Base-by-base conservation (phyloP, 2,797 vertebrate species). In the Tamandua tetradactyla region DNA sequence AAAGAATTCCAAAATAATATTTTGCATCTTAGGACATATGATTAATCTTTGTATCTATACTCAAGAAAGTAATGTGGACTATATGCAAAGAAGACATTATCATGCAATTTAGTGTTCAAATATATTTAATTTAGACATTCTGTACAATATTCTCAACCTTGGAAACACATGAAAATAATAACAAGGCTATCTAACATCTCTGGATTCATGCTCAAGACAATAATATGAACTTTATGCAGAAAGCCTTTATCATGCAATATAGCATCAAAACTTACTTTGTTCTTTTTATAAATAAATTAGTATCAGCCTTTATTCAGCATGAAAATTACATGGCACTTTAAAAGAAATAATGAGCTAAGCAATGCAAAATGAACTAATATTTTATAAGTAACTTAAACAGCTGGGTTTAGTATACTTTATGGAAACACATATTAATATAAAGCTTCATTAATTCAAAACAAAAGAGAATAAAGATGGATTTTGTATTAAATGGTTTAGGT, bases 181-280 rank as follows among this genome's bases (percentile, higher is more conserved):
- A 30, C 68, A 94, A 96, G 42, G 35, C 79, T 93, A 93, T 80
- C 82, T 92, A 86, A 93, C 72, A 92, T 72, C 35, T 95, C 30
- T 83, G 22, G 44, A 89, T 72, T 91, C 96, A 97, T 96, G 95
- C 95, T 97, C 93, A 94, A 87, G 84, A 87, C 87, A 81, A 64
- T 81, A 68, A 96, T 52, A 37, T 84, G 44, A 92, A 75, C 72
- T 89, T 13, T 95, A 83, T 47, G 93, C 76, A 96, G 72, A 93
- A 93, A 96, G 93, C 85, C 32, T 71, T 94, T 75, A 78, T 59
- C 95, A 95, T 97, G 96, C 96, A 89, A 84, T 32, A 7, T 42
- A 93, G 80, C 69, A 80, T 52, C 68, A 66, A 91, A 83, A 93
- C 22, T 93, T 40, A 83, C 42, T 85, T 96, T 90, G 47, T n/a